Conservation (phyloP, 2,113 vertebrate species). For the Neolamprologus falcicula region DNA sequence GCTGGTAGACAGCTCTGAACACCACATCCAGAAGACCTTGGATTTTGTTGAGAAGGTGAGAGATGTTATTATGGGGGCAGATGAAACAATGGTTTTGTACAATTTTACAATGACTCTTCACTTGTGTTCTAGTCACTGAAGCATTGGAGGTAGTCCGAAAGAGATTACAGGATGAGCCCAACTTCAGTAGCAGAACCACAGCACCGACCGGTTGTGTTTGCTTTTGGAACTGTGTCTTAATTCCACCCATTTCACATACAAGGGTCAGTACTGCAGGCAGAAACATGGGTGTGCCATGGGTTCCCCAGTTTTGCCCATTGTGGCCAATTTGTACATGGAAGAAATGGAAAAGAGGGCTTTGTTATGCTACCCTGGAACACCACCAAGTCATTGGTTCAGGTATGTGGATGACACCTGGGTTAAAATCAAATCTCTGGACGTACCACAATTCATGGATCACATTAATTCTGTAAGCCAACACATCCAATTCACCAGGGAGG, state of each 20-base stretch:
- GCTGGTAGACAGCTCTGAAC: neutral
- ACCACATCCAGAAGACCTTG: neutral
- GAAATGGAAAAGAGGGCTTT: no score
- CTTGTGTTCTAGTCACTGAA: no score
- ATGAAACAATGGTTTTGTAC: fast-evolving
- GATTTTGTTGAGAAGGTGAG: neutral
- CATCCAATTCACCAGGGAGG: neutral
- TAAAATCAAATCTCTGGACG: neutral
- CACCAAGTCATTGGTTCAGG: neutral
- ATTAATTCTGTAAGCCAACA: fast-evolving
- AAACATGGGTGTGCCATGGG: no score
- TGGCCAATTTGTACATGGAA: no score
- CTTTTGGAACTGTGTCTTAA: neutral
- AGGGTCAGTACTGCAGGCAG: no score
- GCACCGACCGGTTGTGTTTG: neutral
- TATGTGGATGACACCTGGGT: neutral
- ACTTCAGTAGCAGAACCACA: neutral
- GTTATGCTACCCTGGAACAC: neutral
- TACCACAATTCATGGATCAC: neutral
- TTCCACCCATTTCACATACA: neutral
- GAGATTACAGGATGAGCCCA: no score
- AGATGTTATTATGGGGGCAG: neutral
- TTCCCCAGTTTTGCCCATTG: fast-evolving
- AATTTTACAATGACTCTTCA: no score
- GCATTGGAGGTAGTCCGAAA: no score